Evolutionary conservation across 2,888 invertebrate species (phyloP).

Genomic region (Callosobruchus maculatus): DNA sequence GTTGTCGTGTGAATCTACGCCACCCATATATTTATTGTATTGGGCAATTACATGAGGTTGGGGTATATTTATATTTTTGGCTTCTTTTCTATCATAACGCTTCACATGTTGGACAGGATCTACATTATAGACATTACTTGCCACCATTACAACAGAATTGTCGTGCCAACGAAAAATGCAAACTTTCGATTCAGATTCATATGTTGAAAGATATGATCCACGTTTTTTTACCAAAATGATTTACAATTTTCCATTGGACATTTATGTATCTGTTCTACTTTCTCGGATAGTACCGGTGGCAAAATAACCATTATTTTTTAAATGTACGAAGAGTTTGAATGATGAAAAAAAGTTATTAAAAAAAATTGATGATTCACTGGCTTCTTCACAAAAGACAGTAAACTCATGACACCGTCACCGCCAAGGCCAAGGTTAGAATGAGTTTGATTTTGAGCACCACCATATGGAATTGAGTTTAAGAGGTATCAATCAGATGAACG

Average conservation of each 20-base stretch:
- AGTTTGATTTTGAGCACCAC: conserved; percentile 17
- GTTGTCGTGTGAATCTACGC: conserved; percentile 10
- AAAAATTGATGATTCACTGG: too few species aligned
- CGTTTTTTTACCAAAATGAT: too few species aligned
- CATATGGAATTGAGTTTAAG: conserved; percentile 29
- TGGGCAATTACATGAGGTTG: conserved; percentile 10
- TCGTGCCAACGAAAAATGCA: too few species aligned
- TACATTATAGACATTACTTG: conserved; percentile 10
- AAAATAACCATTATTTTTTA: conserved; percentile 13
- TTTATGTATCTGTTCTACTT: conserved; percentile 4
- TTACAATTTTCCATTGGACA: conserved; percentile 1
- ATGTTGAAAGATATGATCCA: too few species aligned
- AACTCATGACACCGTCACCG: conserved; percentile 22
- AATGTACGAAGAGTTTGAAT: conserved; percentile 12
- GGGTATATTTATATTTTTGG: conserved; percentile 5
- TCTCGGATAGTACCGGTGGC: not conserved
- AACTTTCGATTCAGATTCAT: not conserved
- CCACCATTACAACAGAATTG: conserved; percentile 9
- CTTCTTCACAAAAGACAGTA: conserved; percentile 24
- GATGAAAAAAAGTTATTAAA: too few species aligned
- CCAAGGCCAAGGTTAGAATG: conserved; percentile 20
- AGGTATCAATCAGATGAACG: too few species aligned
- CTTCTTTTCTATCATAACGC: conserved; percentile 14
- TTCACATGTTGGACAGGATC: conserved; percentile 10
- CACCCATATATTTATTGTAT: conserved; percentile 11